Conservation (phyloP, 2,888 invertebrate genomes). For the Heliconius ethilla region DNA sequence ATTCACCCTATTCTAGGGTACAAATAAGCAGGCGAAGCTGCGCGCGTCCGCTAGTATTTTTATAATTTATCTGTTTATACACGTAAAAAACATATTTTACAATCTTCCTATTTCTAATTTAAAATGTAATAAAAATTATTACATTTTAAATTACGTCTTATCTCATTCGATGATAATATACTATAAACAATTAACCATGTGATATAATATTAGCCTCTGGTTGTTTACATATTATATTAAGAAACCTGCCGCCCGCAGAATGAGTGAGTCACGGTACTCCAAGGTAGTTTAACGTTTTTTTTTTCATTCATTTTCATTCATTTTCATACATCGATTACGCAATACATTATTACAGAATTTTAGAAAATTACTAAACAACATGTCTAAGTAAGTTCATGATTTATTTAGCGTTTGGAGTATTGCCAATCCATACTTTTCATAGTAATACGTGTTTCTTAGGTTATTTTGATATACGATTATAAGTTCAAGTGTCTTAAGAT, state of each 20-base stretch:
- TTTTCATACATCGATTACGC: conserved; percentile 39
- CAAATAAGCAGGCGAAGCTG: no score
- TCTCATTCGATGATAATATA: background rate
- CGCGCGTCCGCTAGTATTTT: no score
- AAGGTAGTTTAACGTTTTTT: conserved; percentile 37
- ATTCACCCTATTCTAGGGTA: no score
- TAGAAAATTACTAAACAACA: conserved; percentile 43
- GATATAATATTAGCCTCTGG: conserved; percentile 1
- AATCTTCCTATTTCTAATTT: background rate
- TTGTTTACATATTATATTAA: conserved; percentile 33
- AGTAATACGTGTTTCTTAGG: conserved; percentile 20
- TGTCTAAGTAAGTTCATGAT: conserved; percentile 45
- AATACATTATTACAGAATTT: conserved; percentile 38
- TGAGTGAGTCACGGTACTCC: conserved; percentile 36
- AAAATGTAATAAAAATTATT: no score
- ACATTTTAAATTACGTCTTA: background rate
- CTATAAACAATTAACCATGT: background rate
- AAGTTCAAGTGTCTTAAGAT: background rate
- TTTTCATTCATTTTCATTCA: conserved; percentile 35
- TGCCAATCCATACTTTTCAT: conserved; percentile 46
- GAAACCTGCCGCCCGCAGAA: conserved; percentile 37
- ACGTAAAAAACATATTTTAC: background rate
- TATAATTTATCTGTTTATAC: background rate
- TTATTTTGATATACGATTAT: conserved; percentile 24
- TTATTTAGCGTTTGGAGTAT: conserved; percentile 46